Evolutionary conservation across 2,113 vertebrate species (phyloP), one percentile per base, ranked within the genome.

Genomic region (Mionectes macconnelli): DNA sequence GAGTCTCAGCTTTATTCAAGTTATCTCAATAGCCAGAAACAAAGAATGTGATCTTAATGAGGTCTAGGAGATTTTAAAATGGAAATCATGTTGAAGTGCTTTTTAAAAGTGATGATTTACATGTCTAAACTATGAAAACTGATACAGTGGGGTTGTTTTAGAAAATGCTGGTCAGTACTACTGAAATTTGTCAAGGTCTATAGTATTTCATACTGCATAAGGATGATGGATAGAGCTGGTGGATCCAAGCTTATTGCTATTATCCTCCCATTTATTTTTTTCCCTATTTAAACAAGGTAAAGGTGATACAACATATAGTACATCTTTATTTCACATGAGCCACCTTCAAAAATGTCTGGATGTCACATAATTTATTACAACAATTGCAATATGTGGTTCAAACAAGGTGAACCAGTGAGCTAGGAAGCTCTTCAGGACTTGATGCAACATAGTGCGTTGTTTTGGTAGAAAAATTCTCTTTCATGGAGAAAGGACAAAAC

Each of bases 1-100:
- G 56, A 84, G 50, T 80, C 79, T 90, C 50, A 52, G 93, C 72
- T 97, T 95, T 94, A 86, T 59, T 74, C 8, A 10, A 90, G 85
- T 90, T 92, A 83, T 96, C 77, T 90, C 73, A 92, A 84, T 52
- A 90, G 73, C 39, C 72, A 81, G 92, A 93, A 95, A 95, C 68
- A 96, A 96, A 93, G 90, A 88, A 73, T 57, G 52, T 0, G 12
- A 92, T 93, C 93, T 95, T 96, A 95, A 97, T 96, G 93, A 96
- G 92, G 83, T 96, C 94, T 92, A 81, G 76, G 68, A 94, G 82
- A 96, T 90, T 95, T 93, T 64, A 18, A 96, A 93, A 90, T 81
- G 85, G 85, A 96, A 93, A 92, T 95, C 22, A 57, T 57, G 25
- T 62, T 92, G 92, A 95, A 95, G 88, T 78, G 56, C 49, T 76